Evolutionary conservation across 2,113 vertebrate genomes (phyloP).

Genomic region (Nipponia nippon): DNA sequence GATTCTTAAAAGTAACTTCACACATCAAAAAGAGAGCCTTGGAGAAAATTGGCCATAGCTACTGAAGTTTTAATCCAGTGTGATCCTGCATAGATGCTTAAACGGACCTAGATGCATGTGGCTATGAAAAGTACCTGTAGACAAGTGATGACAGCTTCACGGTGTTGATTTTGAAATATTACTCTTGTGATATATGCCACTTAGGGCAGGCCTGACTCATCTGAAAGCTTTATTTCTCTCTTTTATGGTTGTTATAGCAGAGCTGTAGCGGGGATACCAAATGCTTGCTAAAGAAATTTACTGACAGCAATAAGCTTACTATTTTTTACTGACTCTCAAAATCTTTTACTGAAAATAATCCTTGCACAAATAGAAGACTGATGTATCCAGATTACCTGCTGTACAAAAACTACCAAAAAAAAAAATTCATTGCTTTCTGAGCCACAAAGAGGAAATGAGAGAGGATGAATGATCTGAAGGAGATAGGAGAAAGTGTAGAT

Average conservation of each 20-base stretch:
- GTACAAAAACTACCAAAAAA: background rate
- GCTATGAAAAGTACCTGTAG: background rate
- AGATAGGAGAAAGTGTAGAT: background rate
- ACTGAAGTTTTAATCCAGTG: background rate
- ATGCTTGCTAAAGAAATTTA: constrained; percentile 18
- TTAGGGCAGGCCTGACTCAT: background rate
- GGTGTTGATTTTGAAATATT: constrained; percentile 13
- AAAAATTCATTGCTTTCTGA: background rate
- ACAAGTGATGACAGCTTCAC: background rate
- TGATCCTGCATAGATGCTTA: background rate
- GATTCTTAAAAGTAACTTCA: background rate
- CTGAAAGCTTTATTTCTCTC: constrained; percentile 17
- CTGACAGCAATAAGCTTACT: constrained; percentile 15
- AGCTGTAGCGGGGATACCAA: background rate
- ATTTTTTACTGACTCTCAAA: constrained; percentile 9
- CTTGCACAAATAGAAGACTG: background rate
- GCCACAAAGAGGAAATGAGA: background rate
- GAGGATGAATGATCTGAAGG: background rate
- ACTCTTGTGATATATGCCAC: background rate
- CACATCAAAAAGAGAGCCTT: background rate
- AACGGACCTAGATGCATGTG: background rate
- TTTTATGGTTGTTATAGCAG: background rate
- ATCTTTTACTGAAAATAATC: constrained; percentile 29
- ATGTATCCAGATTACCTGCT: background rate
- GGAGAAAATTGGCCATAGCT: background rate